Evolutionary conservation across 1,140 invertebrate genomes (phyloP).

Genomic region (Galleria mellonella): DNA sequence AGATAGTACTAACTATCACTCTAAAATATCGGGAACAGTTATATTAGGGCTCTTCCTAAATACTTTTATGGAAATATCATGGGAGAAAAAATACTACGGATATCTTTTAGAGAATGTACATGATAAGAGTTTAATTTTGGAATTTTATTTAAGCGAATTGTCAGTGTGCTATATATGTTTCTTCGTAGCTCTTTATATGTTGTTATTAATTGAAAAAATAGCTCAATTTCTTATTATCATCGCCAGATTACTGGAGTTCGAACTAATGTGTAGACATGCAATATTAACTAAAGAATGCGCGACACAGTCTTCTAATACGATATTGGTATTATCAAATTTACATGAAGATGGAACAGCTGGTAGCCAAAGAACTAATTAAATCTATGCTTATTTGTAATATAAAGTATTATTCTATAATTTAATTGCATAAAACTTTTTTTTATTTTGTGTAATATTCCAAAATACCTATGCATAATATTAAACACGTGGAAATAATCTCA

Average conservation of each 20-base stretch:
- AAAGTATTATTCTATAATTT: too few species aligned
- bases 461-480: too few species aligned
- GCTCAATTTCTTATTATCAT: conserved; percentile 25
- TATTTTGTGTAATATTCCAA: too few species aligned
- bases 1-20: conserved; percentile 8
- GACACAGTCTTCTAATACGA: conserved; percentile 14
- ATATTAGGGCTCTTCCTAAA: conserved; percentile 19
- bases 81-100: conserved; percentile 18
- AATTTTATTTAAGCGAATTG: conserved; percentile 31
- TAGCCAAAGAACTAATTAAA: too few species aligned
- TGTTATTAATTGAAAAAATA: conserved; percentile 34
- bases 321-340: conserved; percentile 3
- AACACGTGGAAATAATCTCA: too few species aligned
- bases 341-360: conserved; percentile 1
- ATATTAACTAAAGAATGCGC: conserved; percentile 25
- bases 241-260: conserved; percentile 40
- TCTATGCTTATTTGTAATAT: too few species aligned
- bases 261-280: conserved; percentile 44
- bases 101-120: conserved; percentile 13
- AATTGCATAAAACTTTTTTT: too few species aligned
- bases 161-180: conserved; percentile 24
- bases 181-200: conserved; percentile 25
- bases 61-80: conserved; percentile 26
- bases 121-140: conserved; percentile 15
- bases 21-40: conserved; percentile 16